These are phyloP conservation scores for Terrapene triunguis DNA, from an alignment of 2,113 vertebrate species.

Conservation along the genomic window DNA sequence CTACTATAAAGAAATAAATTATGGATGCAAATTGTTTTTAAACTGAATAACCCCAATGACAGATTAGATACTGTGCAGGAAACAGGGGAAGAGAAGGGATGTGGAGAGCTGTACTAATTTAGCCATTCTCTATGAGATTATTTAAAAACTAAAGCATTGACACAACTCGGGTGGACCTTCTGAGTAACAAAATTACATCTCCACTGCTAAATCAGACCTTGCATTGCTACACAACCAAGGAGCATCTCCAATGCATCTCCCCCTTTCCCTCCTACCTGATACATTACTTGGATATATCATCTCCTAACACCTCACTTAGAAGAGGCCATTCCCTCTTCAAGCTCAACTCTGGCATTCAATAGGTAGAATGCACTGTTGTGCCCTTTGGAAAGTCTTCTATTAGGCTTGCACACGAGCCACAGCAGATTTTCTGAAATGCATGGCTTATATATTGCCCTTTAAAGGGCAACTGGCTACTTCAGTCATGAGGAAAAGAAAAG, in stretches of 20 bases:
- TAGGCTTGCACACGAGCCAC: neutral
- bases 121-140: neutral
- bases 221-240: neutral
- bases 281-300: neutral
- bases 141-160: rapidly evolving
- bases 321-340: neutral
- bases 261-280: neutral
- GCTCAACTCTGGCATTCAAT: neutral
- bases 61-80: neutral
- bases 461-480: too few relatives aligned
- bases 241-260: neutral
- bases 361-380: neutral
- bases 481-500: neutral
- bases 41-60: neutral
- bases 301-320: neutral
- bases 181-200: neutral
- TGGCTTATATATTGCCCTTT: neutral
- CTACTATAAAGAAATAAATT: neutral
- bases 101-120: neutral
- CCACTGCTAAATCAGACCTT: neutral
- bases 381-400: neutral
- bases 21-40: neutral
- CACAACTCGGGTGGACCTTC: neutral
- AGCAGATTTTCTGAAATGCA: neutral
- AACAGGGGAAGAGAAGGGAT: neutral